Conservation (phyloP, 92 coral and sea anemone genomes). For the Diadumene lineata region DNA sequence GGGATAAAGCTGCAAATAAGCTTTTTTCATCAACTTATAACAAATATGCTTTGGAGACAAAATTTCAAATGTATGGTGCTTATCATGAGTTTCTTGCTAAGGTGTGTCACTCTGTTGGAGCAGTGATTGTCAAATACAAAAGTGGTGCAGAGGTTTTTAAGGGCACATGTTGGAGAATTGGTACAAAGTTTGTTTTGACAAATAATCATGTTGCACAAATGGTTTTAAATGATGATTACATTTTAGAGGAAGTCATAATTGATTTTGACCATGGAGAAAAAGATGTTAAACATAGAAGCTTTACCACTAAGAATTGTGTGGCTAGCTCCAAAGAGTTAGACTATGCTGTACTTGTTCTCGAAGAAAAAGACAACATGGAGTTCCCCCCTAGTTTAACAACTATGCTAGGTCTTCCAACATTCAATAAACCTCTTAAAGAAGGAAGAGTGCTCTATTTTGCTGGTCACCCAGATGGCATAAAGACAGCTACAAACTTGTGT, state of each 20-base stretch:
- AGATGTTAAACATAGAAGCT: neutral
- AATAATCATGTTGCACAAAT: constrained; percentile 1
- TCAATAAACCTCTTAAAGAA: neutral
- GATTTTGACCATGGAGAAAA: constrained; percentile 15
- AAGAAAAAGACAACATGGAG: neutral
- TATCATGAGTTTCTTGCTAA: too few relatives aligned
- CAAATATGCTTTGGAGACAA: too few relatives aligned
- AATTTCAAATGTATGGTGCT: too few relatives aligned
- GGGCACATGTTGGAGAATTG: constrained; percentile 17
- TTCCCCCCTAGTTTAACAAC: constrained; percentile 1
- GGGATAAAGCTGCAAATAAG: too few relatives aligned
- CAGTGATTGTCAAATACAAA: neutral
- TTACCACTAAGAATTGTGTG: neutral
- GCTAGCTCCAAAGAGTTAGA: neutral
- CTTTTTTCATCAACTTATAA: too few relatives aligned
- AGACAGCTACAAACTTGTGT: neutral
- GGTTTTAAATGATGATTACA: neutral
- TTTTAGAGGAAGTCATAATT: neutral
- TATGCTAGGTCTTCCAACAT: neutral
- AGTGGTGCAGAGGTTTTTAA: neutral
- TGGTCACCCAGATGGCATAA: constrained; percentile 7
- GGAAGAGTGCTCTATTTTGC: neutral
- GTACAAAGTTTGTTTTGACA: constrained; percentile 7
- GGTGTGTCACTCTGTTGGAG: neutral
- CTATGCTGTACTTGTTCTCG: constrained; percentile 5